A percentile compares a stretch with the other conserved stretches of the same genome.
Conservation (phyloP, 2,113 vertebrate genomes). For the Scatophagus argus region DNA sequence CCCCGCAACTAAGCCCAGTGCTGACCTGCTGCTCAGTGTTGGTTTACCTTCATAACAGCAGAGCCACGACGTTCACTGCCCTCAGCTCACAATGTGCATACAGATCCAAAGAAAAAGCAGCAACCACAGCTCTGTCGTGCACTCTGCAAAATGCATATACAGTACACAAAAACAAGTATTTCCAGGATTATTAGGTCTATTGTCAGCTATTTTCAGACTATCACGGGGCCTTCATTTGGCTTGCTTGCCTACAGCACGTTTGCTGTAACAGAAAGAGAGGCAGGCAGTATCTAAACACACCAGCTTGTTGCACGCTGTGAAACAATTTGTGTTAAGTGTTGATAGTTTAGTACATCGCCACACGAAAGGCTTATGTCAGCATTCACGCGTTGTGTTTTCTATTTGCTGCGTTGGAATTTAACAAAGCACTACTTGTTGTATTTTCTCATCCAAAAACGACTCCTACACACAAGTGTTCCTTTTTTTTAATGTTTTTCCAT, state of each 20-base stretch:
- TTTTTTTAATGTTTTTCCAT: conserved; percentile 57
- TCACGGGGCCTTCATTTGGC: conserved; percentile 76
- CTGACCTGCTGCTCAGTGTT: conserved; percentile 41
- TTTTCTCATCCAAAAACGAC: conserved; percentile 39
- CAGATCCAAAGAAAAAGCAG: conserved; percentile 63
- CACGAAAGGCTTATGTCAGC: conserved; percentile 65
- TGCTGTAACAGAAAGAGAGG: conserved; percentile 45
- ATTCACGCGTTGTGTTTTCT: conserved; percentile 49
- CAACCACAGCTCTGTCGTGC: conserved; percentile 64
- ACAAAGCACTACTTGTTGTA: conserved; percentile 48
- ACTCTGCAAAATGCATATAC: conserved; percentile 78
- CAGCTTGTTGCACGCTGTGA: conserved; percentile 20
- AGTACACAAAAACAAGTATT: conserved; percentile 87
- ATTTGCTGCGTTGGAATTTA: conserved; percentile 53
- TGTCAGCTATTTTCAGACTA: conserved; percentile 59
- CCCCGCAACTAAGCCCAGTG: conserved; percentile 38
- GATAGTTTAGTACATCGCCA: conserved; percentile 50
- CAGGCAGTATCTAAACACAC: conserved; percentile 15
- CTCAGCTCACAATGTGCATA: conserved; percentile 65
- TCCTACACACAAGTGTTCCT: conserved; percentile 52
- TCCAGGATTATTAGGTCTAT: conserved; percentile 85
- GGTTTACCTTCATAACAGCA: conserved; percentile 44
- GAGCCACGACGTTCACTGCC: conserved; percentile 39
- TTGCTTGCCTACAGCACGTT: conserved; percentile 62
- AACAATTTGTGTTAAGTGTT: conserved; percentile 59